Base-by-base conservation (phyloP, 2,888 invertebrate genomes). In the Cosmia pyralina region DNA sequence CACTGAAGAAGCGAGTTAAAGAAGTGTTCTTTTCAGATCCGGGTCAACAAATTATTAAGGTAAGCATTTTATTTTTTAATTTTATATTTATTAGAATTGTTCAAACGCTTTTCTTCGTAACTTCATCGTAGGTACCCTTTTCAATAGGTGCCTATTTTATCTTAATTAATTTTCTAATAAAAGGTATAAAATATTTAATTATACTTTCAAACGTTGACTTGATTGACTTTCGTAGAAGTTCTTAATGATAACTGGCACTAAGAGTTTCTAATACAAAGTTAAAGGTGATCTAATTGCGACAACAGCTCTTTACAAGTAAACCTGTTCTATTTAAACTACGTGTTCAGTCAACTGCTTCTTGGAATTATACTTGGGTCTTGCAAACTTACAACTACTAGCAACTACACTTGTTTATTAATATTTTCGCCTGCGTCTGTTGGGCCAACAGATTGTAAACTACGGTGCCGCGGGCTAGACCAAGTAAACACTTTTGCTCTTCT, bases 31-130 rank as follows among this genome's bases (percentile, higher is more conserved):
- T 79, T 78, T 93, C 93, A 2, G 96, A 96, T 80, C 93, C 96
- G 2, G 95, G 94, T 60, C 95, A 96, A 72, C 95, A 95, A 88
- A 91, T 93, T 72, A 95, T 96, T 70, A 96, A 95, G 95, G 96
- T 96, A 90, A 84, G 38, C 41, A 50, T n/a, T 59, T 46, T 55
- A 46, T 63, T 7, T 15, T 73, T 59, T 44, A 19, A 3, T 59
- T 67, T 64, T 57, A 52, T 67, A 19, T 48, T 55, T 4, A 57
- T 41, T 77, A 38, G 28, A 62, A 65, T 60, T 57, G 28, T 53
- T 58, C 41, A 52, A 58, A 65, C 48, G 28, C 8, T 68, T 59
- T 48, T 50, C 17, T n/a, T 75, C 48, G 50, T 57, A 52, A 60
- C 13, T 57, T 59, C 8, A 38, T 62, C 15, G 17, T 44, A n/a